phyloP scores from a whole-genome alignment of 2,888 invertebrate genomes.

The Parelbella ahira region DNA sequence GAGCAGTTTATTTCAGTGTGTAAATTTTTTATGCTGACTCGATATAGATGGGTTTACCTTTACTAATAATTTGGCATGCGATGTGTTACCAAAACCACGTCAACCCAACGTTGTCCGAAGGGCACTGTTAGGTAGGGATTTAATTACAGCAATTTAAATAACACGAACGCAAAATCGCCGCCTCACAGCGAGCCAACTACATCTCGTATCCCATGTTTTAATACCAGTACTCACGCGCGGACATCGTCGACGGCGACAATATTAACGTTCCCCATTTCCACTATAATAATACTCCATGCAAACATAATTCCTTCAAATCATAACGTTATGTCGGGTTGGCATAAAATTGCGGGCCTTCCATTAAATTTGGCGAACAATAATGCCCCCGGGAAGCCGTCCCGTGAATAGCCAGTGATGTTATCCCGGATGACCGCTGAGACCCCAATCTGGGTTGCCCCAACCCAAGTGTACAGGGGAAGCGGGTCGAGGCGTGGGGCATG shows the following conservation, averaged over 20 bases:
- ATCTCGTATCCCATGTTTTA: slow-evolving; percentile 24
- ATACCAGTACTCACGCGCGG: slow-evolving; percentile 3
- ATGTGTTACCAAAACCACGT: neutral
- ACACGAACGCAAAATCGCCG: slow-evolving; percentile 2
- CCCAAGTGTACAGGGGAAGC: slow-evolving; percentile 33
- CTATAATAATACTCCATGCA: slow-evolving; percentile 23
- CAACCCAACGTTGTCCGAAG: neutral
- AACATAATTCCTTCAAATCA: slow-evolving; percentile 31
- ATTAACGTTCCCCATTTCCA: slow-evolving; percentile 14
- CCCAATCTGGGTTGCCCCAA: slow-evolving; percentile 39
- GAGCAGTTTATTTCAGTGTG: no score
- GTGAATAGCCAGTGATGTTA: slow-evolving; percentile 45
- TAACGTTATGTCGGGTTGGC: slow-evolving; percentile 37
- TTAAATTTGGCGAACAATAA: slow-evolving; percentile 60
- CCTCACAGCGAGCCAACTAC: slow-evolving; percentile 18
- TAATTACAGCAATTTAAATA: slow-evolving; percentile 5
- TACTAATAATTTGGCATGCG: no score
- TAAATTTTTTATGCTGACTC: no score
- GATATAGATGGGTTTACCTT: no score
- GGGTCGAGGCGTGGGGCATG: slow-evolving; percentile 8
- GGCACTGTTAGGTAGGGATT: no score
- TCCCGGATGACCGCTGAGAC: slow-evolving; percentile 50
- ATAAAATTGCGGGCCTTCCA: slow-evolving; percentile 46
- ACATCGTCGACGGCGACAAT: slow-evolving; percentile 13
- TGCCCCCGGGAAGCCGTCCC: slow-evolving; percentile 40